A percentile compares a stretch with the other conserved stretches of the same genome.
phyloP scores from a whole-genome alignment of 1,140 invertebrate genomes.

The Zophobas atratus region DNA sequence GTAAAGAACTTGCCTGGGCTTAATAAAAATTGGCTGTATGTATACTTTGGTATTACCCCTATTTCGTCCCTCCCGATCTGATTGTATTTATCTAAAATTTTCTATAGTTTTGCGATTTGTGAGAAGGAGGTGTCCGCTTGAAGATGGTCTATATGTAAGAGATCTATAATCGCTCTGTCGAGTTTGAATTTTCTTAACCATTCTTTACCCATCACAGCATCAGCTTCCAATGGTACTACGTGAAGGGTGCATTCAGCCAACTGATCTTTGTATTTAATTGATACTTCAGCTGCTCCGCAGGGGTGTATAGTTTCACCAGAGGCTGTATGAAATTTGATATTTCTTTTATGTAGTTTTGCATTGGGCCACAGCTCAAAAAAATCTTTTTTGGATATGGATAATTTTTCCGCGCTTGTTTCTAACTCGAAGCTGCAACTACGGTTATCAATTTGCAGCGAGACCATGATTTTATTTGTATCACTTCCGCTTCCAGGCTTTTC shows the following conservation, averaged over 20 bases:
- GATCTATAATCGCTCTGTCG: not conserved
- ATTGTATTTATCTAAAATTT: conserved; percentile 15
- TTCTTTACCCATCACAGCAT: conserved; percentile 18
- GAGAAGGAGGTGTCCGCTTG: not conserved
- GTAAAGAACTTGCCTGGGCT: conserved; percentile 57
- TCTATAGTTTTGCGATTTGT: conserved; percentile 4
- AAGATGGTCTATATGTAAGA: no score
- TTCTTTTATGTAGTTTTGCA: no score
- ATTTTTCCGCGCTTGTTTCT: no score
- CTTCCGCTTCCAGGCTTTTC: no score
- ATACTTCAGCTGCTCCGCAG: not conserved
- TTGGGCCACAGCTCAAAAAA: no score
- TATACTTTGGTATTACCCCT: conserved; percentile 30
- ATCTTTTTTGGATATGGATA: no score
- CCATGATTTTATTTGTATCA: no score
- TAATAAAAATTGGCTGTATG: conserved; percentile 55
- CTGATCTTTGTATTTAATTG: conserved; percentile 9
- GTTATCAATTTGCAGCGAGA: no score
- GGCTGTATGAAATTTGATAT: no score
- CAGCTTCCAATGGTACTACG: not conserved
- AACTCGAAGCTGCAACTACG: no score
- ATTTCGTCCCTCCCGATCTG: not conserved
- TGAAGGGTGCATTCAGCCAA: not conserved
- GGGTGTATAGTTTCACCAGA: not conserved
- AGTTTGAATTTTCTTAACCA: conserved; percentile 23